Percentiles rank a stretch among this genome's conserved stretches.
Evolutionary conservation across 2,888 invertebrate genomes (phyloP).

Genomic region (Dasypolia templi): DNA sequence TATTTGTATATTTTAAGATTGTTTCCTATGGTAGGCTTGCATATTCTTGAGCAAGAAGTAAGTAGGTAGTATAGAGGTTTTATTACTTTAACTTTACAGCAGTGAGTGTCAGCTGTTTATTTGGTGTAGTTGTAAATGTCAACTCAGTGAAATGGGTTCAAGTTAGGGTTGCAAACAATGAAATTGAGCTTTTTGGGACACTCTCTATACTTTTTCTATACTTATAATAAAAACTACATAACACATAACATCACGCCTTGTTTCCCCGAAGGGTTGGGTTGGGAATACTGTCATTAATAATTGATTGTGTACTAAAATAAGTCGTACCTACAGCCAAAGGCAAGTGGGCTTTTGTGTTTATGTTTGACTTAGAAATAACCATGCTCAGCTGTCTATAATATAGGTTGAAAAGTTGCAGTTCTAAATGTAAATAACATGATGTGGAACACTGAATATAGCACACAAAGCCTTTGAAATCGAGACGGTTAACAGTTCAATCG

Average conservation of each 20-base stretch:
- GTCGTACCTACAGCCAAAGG: not conserved
- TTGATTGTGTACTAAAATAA: too few relatives aligned
- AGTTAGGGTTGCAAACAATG: slow-evolving; percentile 22
- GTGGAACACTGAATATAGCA: too few relatives aligned
- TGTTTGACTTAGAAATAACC: too few relatives aligned
- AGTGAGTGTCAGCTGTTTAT: slow-evolving; percentile 47
- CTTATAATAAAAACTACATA: too few relatives aligned
- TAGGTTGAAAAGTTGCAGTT: too few relatives aligned
- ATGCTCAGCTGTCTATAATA: too few relatives aligned
- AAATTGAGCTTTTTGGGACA: slow-evolving; percentile 15
- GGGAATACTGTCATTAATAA: too few relatives aligned
- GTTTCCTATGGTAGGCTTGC: not conserved
- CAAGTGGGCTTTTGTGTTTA: not conserved
- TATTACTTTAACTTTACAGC: slow-evolving; percentile 50
- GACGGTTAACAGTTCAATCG: not conserved
- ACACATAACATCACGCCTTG: too few relatives aligned
- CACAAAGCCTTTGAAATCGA: not conserved
- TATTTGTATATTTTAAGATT: too few relatives aligned
- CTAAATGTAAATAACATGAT: not conserved
- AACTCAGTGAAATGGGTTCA: slow-evolving; percentile 54
- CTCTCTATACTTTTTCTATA: not conserved
- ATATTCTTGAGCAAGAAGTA: not conserved
- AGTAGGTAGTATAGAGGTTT: slow-evolving; percentile 31
- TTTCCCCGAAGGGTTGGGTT: too few relatives aligned
- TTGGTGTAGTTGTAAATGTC: slow-evolving; percentile 58